phyloP scores from a whole-genome alignment of 2,113 vertebrate genomes.

The Phycodurus eques region DNA sequence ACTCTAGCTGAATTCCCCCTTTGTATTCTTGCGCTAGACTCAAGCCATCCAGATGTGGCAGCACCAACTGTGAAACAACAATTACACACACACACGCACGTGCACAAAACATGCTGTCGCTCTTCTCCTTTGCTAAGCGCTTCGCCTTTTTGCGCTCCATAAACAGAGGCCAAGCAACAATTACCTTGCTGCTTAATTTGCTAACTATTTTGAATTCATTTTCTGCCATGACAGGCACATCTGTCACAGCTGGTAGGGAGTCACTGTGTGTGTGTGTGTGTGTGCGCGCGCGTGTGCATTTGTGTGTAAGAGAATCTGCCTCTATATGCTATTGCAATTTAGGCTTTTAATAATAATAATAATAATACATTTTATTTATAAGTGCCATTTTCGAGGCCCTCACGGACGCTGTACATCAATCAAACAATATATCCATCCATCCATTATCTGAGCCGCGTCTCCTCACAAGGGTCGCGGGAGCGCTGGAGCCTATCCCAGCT shows the following conservation, averaged over 20 bases:
- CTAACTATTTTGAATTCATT: constrained; percentile 81
- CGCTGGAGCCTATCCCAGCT: too few relatives aligned
- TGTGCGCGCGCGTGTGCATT: neutral
- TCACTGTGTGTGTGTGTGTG: constrained; percentile 14
- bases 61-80: constrained; percentile 72
- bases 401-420: too few relatives aligned
- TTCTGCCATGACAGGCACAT: constrained; percentile 75
- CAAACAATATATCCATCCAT: too few relatives aligned
- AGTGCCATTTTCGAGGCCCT: too few relatives aligned
- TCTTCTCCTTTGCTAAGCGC: constrained; percentile 65
- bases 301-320: constrained; percentile 9
- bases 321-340: constrained; percentile 26
- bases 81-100: constrained; percentile 22
- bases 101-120: constrained; percentile 22
- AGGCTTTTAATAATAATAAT: neutral
- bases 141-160: constrained; percentile 72
- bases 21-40: constrained; percentile 26
- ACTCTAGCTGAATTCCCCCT: constrained; percentile 16
- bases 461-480: too few relatives aligned
- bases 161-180: constrained; percentile 77
- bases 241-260: constrained; percentile 72
- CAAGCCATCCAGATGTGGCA: constrained; percentile 75
- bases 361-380: too few relatives aligned
- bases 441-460: too few relatives aligned
- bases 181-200: constrained; percentile 82